Base-by-base conservation (phyloP, 2,797 vertebrate genomes). In the Pyrrhura leucotis region DNA sequence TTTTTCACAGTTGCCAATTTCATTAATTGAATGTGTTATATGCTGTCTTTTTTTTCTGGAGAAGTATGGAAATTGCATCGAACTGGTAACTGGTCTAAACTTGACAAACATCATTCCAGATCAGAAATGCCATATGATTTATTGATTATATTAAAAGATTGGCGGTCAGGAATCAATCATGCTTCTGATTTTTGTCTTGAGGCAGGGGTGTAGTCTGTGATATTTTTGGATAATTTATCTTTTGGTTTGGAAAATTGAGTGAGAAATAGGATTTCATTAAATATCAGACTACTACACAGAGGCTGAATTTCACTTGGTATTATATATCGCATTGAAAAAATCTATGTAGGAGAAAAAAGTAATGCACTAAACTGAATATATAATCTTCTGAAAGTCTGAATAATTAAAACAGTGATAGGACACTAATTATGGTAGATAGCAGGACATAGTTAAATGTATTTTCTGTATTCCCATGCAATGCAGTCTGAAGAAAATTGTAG, bases 111-210 rank as follows among this genome's bases (percentile, higher is more conserved):
- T 51, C 22, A 72, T 66, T 66, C n/a, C 51, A 59, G 65, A 39
- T 85, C 26, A 85, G 56, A 80, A 93, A 80, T 69, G 10, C 18
- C 19, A 16, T 59, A 14, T 88, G 74, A 80, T 89, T 72, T 93
- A 53, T 71, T 35, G 44, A 39, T 61, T 62, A 10, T n/a, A n/a
- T 68, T 84, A 40, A 53, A 90, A 87, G 48, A 79, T 8, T 25
- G 42, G 10, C 21, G 29, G n/a, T 31, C 2, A 9, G 23, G 7
- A 72, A 63, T 69, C 45, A 66, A 44, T 63, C 10, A 40, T 11
- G 17, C 82, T 88, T 96, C 53, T 56, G 13, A 21, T 50, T 95
- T 92, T 90, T 88, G 58, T 58, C 48, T 83, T 88, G 56, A 81
- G 39, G 13, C 31, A 58, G 45, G 78, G 28, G 37, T 76, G 11